phyloP scores from a whole-genome alignment of 2,797 vertebrate species.

The Fringilla coelebs region DNA sequence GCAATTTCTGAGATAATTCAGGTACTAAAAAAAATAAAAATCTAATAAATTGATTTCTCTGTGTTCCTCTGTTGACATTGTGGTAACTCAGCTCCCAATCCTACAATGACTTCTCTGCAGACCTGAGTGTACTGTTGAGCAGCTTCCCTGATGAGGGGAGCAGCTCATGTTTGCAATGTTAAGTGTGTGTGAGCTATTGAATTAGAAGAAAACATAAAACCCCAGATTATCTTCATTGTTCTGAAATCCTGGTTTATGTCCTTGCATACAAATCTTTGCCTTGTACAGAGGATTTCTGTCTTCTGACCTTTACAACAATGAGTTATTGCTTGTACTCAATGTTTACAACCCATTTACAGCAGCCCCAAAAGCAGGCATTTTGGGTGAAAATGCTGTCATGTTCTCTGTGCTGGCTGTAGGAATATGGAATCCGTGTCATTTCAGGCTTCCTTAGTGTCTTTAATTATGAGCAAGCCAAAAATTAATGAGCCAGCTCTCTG shows the following conservation, averaged over 20 bases:
- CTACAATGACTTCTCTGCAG: background rate
- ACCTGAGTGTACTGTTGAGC: background rate
- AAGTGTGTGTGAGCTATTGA: background rate
- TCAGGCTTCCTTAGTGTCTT: background rate
- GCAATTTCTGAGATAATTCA: background rate
- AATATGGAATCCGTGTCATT: background rate
- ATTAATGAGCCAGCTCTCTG: constrained; percentile 24
- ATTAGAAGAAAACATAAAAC: background rate
- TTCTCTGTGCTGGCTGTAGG: background rate
- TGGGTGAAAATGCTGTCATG: background rate
- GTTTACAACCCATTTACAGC: background rate
- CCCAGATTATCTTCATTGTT: background rate
- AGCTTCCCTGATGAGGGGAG: background rate
- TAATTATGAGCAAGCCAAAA: constrained; percentile 1
- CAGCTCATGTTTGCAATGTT: background rate
- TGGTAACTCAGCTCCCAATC: background rate
- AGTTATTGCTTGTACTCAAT: background rate
- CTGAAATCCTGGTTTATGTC: background rate
- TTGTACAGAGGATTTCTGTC: background rate
- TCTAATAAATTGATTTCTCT: background rate
- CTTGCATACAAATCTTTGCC: background rate
- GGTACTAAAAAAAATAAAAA: background rate
- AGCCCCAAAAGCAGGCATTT: background rate
- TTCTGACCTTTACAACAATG: background rate
- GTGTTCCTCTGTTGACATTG: background rate